Base-by-base conservation (phyloP, 2,113 vertebrate genomes). In the Plectropomus leopardus region DNA sequence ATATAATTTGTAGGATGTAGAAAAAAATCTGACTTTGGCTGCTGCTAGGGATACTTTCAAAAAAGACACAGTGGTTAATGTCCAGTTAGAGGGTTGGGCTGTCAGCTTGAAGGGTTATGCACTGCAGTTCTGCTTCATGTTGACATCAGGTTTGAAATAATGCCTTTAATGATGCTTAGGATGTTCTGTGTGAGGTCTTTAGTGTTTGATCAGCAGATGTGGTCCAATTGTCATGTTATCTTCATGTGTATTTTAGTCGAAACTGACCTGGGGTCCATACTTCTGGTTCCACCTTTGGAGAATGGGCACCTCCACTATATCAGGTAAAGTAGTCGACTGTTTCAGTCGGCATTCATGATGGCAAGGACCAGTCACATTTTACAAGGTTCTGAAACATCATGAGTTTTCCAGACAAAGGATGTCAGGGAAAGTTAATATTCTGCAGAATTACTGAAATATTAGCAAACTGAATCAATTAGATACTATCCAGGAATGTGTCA, bases 281-380 rank as follows among this genome's bases (percentile, higher is more conserved):
- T 93, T 99, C 64, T 99, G 97, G 97, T 99, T 99, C 94, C 96
- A 99, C 51, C 96, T 98, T 96, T 96, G 99, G 94, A 96, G 96
- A 94, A 96, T 96, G 91, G 96, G 96, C 63, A 98, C 97, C 3
- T 97, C 96, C 51, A 99, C 98, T 21, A 85, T 99, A 50, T 97
- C 98, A 95, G 98, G 92, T 92, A 75, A 68, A 64, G 95, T 94
- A 23, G 16, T 21, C 21, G 3, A 42, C 36, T 23, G 17, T 44
- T 4, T 10, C 15, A 42, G 50, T 10, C 34, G 8, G 13, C 7
- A 60, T 44, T 74, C 7, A 21, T 51, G 9, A 21, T 19, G 17
- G 15, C 17, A 30, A 69, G 14, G 14, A 30, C 16, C 63, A 65
- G 5, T 19, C 1, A n/a, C n/a, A 61, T 14, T 8, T 28, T 3